These are phyloP conservation scores for Tenthredo notha DNA, from an alignment of 2,888 invertebrate genomes.

Conservation along the genomic window DNA sequence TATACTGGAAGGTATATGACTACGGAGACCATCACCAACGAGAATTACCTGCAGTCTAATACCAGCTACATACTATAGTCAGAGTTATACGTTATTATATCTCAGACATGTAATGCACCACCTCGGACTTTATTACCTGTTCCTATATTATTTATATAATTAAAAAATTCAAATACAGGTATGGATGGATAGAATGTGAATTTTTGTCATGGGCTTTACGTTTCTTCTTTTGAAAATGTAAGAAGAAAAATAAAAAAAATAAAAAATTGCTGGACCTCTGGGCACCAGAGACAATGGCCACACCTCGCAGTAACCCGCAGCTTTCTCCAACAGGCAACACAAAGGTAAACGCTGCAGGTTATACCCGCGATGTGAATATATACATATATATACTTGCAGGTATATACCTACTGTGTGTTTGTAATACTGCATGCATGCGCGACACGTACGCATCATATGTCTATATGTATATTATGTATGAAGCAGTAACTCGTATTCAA, in stretches of 20 bases:
- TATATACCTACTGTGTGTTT: neutral
- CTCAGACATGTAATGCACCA: neutral
- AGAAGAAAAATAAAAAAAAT: constrained; percentile 30
- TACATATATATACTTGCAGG: neutral
- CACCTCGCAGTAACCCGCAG: constrained; percentile 38
- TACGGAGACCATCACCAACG: neutral
- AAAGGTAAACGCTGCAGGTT: constrained; percentile 44
- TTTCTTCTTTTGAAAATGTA: constrained; percentile 24
- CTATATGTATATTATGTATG: constrained; percentile 7
- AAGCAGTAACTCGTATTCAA: constrained; percentile 38
- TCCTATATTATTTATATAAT: neutral
- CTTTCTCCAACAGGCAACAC: constrained; percentile 49
- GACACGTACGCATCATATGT: constrained; percentile 32
- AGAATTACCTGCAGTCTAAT: neutral
- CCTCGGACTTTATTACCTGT: neutral
- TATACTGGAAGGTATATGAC: neutral
- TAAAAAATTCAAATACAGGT: neutral
- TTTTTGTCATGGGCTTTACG: neutral
- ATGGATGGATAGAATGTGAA: neutral
- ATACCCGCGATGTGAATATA: constrained; percentile 2
- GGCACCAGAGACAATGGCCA: constrained; percentile 40
- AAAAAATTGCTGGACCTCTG: neutral
- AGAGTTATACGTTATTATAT: neutral
- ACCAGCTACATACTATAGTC: neutral
- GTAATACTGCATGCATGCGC: constrained; percentile 31